Evolutionary conservation across 1,140 invertebrate genomes (phyloP), one percentile per base, ranked within the genome.

Genomic region (Potamilus streckersoni): DNA sequence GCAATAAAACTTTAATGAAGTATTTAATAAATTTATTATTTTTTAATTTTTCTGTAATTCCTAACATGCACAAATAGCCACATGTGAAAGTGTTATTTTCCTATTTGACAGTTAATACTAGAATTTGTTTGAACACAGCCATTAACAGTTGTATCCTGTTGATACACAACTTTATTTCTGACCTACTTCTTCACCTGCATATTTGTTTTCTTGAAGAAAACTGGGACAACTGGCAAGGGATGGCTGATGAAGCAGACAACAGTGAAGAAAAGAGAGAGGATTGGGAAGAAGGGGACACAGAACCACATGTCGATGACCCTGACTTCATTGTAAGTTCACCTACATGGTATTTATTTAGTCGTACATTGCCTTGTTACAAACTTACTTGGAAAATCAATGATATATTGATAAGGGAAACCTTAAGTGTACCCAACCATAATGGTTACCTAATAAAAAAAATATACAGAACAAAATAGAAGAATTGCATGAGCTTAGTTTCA

Each of bases 221-320:
- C 74, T 96, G 94, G 94, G 94, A 96, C 76, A 91, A 93, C 70
- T 95, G 93, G 89, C 80, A 83, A 20, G 89, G 85, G 60, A 82
- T 86, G 68, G 78, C 87, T 78, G 80, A 84, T n/a, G 73, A 84
- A 17, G 76, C 85, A 19, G 76, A 86, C 56, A 79, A 88, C 69
- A 69, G 79, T n/a, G 60, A 76, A 14, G 79, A 66, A 57, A 70
- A 76, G 31, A 70, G 76, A 72, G 73, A 85, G 58, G 70, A 84
- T 58, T 75, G 84, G 72, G 80, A 87, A 56, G 69, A 79, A 75
- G 20, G 38, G 19, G 19, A 70, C 57, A 55, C 20, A 15, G 79
- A 78, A 64, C 79, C 91, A 0, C 92, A 95, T 85, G 94, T 93
- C 84, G 94, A 96, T 89, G 95, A 96, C 92, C 92, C 93, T 68